Evolutionary conservation across 2,888 invertebrate genomes (phyloP), one percentile per base, ranked within the genome.

Genomic region (Amblyteles armatorius): DNA sequence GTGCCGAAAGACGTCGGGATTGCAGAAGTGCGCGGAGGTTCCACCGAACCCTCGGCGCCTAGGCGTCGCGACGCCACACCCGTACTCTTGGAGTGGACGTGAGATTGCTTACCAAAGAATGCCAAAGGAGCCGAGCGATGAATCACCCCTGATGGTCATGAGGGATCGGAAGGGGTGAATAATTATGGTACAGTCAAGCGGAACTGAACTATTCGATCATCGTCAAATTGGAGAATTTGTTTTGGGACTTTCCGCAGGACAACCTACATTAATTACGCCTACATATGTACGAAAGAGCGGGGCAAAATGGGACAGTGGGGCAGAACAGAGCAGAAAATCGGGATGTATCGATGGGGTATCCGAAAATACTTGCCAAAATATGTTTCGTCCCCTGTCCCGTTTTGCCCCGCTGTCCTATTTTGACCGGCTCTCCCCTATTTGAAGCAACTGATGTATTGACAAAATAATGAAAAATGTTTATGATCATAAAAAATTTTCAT

Each of bases 21-120:
- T 82, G 68, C 68, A 44, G 0, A 44, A 67, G 67, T 67, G 63
- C 50, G 48, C 19, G 19, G 29, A 60, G 57, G 36, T 73, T 74
- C 26, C 63, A 29, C n/a, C 50, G 36, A 69, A 78, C 68, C 81
- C 68, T 74, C 50, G 67, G 85, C 85, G 85, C 85, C 85, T 50
- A 33, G 55, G 63, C 65, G 85, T 85, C 85, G 85, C 85, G 85
- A 79, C 84, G 82, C 81, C 79, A 67, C 79, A 77, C 85, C 52
- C 63, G 63, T 50, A 13, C 60, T 33, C 26, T 4, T 26, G 44
- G 16, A 33, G 76, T 44, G 44, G 74, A 60, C 60, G 74, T 74
- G 33, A 63, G 13, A 76, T 50, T 67, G 65, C 19, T 76, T 67
- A 67, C 13, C 19, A 50, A 33, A 65, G 76, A 29, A 5, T 33